phyloP scores from a whole-genome alignment of 2,113 vertebrate species.

The Nannobrachium achirus region DNA sequence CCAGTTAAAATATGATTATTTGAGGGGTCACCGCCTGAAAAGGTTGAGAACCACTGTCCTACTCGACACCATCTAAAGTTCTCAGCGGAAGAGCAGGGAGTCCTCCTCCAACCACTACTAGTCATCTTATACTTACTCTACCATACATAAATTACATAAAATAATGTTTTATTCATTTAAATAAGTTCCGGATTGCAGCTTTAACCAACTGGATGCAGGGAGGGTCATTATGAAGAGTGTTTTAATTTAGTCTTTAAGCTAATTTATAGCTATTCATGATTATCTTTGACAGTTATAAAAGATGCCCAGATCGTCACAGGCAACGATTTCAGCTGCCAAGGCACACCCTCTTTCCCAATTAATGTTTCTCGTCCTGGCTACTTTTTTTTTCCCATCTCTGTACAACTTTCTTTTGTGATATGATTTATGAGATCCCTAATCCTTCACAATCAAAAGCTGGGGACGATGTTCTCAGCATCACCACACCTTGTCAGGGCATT shows the following conservation, averaged over 20 bases:
- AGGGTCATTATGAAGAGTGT: constrained; percentile 32
- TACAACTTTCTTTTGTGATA: background rate
- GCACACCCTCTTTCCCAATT: background rate
- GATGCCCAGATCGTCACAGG: constrained; percentile 4
- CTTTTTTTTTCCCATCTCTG: no score
- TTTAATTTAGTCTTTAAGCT: constrained; percentile 29
- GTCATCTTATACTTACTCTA: no score
- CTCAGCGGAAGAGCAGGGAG: no score
- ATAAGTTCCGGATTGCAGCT: no score
- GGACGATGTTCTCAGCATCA: constrained; percentile 72
- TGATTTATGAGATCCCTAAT: constrained; percentile 61
- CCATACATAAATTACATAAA: no score
- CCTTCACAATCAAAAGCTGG: constrained; percentile 62
- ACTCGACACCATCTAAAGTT: no score
- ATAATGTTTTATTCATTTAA: no score
- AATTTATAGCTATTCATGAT: constrained; percentile 32
- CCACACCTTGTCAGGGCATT: constrained; percentile 59
- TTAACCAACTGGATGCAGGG: background rate
- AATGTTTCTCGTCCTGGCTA: background rate
- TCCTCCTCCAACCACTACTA: no score
- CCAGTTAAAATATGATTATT: no score
- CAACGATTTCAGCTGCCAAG: constrained; percentile 6
- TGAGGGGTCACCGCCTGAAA: no score
- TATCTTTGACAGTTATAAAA: constrained; percentile 33
- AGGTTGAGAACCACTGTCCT: no score